Evolutionary conservation across 2,113 vertebrate genomes (phyloP), one percentile per base, ranked within the genome.

Genomic region (Guaruba guarouba): DNA sequence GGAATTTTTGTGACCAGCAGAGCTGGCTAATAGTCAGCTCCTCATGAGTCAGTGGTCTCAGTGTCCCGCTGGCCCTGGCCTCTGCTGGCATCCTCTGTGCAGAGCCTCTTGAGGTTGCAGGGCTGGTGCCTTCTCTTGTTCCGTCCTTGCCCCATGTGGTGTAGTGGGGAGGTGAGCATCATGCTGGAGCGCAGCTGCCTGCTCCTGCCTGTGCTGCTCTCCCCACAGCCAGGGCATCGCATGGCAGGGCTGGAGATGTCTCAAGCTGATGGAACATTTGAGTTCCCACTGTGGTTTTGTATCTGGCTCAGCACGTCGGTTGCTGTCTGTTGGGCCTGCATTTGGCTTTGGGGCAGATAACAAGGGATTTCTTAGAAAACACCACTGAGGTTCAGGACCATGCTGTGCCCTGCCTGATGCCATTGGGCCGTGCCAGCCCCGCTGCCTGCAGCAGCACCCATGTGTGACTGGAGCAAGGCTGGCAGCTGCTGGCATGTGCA

Each of bases 1-100:
- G 94, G 82, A 86, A 52, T 94, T 97, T 91, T 84, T 78, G 89
- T 96, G 92, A 94, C 87, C 70, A 19, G 33, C 55, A 37, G 71
- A 62, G 66, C 61, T 93, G 94, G 84, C 83, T 93, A 73, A 96
- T 17, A 62, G 80, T 92, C 92, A 97, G 48, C 74, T 81, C 69
- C 78, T 54, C 1, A 0, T 96, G 92, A 96, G 86, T 96, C 93
- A 96, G 88, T n/a, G 69, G 67, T 66, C 46, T 39, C 2, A 0
- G 1, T 9, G 82, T 11, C 37, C 31, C 4, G 0, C 64, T 66
- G 25, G 49, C 14, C 41, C 81, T 0, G 0, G 20, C 11, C 8
- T 31, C 39, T 3, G 1, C 22, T 70, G 33, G n/a, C 63, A 46
- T 49, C 63, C 25, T 54, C 51, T 51, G 39, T 23, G 43, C 0